Evolutionary conservation across 30 jellyfish, hydroid and myxozoan species (phyloP).

Genomic region (Mastigias papua): DNA sequence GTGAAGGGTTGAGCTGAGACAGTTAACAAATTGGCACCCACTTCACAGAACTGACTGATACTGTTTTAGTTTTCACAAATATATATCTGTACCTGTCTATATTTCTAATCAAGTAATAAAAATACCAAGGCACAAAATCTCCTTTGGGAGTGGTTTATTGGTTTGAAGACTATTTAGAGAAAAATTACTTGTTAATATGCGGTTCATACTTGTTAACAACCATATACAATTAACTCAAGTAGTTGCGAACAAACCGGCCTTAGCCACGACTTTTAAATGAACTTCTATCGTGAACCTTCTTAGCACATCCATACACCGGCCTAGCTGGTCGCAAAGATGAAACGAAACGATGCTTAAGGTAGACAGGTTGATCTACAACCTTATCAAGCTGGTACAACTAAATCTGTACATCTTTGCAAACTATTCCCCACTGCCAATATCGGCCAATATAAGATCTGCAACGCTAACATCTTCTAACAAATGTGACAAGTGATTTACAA

Average conservation of each 20-base stretch:
- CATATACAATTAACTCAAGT: slow-evolving; percentile 38
- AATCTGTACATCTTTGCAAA: no score
- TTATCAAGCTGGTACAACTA: background rate
- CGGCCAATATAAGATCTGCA: background rate
- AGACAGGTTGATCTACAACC: slow-evolving; percentile 21
- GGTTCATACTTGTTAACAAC: slow-evolving; percentile 42
- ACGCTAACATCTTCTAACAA: background rate
- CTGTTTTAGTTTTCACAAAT: background rate
- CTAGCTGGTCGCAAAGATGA: slow-evolving; percentile 34
- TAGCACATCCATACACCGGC: slow-evolving; percentile 57
- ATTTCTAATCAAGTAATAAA: background rate
- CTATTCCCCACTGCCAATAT: no score
- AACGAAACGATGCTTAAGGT: slow-evolving; percentile 24
- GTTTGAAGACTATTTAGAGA: background rate
- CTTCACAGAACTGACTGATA: background rate
- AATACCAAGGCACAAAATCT: background rate
- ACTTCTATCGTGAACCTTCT: slow-evolving; percentile 52
- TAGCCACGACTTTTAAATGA: slow-evolving; percentile 7
- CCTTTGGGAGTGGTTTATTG: background rate
- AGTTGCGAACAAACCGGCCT: slow-evolving; percentile 28
- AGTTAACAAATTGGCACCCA: no score
- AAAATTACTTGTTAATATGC: slow-evolving; percentile 20
- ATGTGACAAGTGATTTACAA: background rate
- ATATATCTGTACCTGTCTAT: background rate
- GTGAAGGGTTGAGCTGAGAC: no score